Base-by-base conservation (phyloP, 2,888 invertebrate genomes). In the Sphaerophoria taeniata region DNA sequence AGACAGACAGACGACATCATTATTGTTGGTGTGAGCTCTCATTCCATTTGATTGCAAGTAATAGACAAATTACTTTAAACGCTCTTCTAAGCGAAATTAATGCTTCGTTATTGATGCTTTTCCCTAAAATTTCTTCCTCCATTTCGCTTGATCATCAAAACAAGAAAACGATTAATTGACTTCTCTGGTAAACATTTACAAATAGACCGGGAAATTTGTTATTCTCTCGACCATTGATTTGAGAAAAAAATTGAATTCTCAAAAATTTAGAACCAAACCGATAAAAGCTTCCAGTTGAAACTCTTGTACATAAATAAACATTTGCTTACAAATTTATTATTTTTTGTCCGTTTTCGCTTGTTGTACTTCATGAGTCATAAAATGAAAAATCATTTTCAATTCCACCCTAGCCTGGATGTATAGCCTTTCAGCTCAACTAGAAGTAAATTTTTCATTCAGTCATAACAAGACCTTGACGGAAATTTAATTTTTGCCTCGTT, bases 401-500 rank as follows among this genome's bases (percentile, higher is more conserved):
- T 53, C n/a, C 11, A 53, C 12, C 12, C 12, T 0, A n/a, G 39
- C 6, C 24, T 43, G 16, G 24, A 24, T 6, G 39, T 14, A 2
- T 2, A 60, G 12, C 16, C 24, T 24, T 12, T 24, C n/a, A 6
- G 6, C 43, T 43, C 24, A 24, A 24, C 24, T 24, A 24, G 24
- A 67, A 65, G 51, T 51, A 49, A 12, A 67, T 51, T 56, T 67
- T 14, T 43, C 45, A 43, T 49, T 39, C 53, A 51, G 67, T 67
- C 67, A 67, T n/a, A 67, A 65, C 58, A 67, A 51, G 60, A 78
- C 83, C 83, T 83, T 83, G 83, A 45, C 45, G 58, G 51, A 78
- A 70, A 78, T 83, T 60, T 55, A 78, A 78, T 74, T 78, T 74
- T 24, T 83, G 70, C 56, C 65, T 69, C 65, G 0, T n/a, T 12